Evolutionary conservation across 1,140 invertebrate genomes (phyloP).

Genomic region (Oedothorax gibbosus): DNA sequence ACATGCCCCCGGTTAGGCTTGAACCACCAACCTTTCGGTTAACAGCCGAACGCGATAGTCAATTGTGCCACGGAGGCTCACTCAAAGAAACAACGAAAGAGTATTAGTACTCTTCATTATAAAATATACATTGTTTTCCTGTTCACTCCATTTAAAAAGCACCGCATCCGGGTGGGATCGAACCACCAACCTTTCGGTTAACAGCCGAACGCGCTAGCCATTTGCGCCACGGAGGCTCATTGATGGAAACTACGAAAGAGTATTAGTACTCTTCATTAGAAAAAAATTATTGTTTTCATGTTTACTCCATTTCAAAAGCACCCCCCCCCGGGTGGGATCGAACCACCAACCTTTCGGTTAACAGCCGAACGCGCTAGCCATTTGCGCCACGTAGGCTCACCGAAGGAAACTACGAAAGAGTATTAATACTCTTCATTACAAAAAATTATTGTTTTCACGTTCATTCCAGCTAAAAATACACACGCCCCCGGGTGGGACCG

Average conservation of each 20-base stretch:
- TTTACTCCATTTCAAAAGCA: no score
- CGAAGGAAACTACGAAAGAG: no score
- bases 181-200: slow-evolving; percentile 62
- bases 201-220: slow-evolving; percentile 61
- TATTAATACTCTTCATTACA: no score
- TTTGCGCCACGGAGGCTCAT: slow-evolving; percentile 19
- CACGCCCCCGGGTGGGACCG: slow-evolving; percentile 52
- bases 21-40: slow-evolving; percentile 62
- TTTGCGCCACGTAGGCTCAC: slow-evolving; percentile 18
- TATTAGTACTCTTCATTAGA: no score
- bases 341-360: slow-evolving; percentile 62
- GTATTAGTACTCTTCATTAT: no score
- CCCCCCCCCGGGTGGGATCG: slow-evolving; percentile 48
- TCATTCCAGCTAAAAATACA: no score
- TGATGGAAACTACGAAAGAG: no score
- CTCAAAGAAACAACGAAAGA: no score
- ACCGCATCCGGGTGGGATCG: slow-evolving; percentile 48
- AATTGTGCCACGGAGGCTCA: slow-evolving; percentile 59
- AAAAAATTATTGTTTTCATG: neutral
- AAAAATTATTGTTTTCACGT: neutral
- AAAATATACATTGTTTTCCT: no score
- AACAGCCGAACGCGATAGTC: slow-evolving; percentile 62
- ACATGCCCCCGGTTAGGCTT: no score
- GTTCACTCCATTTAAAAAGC: no score
- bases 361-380: slow-evolving; percentile 61